Conservation (phyloP, 2,113 vertebrate genomes). For the Laticauda laticaudata region DNA sequence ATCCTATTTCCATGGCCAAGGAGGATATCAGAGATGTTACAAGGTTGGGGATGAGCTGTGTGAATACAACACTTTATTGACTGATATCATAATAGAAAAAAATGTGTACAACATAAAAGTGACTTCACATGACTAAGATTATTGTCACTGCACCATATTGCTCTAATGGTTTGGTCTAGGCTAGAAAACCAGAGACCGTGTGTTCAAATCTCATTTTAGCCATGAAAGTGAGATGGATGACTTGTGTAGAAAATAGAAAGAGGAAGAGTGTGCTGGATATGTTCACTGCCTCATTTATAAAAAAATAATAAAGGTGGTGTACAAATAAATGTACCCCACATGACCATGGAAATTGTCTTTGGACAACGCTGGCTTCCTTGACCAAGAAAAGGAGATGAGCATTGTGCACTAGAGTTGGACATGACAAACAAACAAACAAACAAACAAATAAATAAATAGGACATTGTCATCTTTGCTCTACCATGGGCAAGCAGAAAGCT, state of each 20-base stretch:
- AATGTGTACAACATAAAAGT: background rate
- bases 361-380: too few relatives aligned
- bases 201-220: background rate
- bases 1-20: background rate
- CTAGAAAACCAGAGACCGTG: background rate
- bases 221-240: background rate
- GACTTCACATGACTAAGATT: background rate
- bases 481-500: background rate
- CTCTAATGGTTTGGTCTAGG: background rate
- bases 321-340: background rate
- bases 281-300: background rate
- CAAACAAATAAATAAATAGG: too few relatives aligned
- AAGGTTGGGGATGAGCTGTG: background rate
- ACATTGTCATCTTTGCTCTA: background rate
- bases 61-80: background rate
- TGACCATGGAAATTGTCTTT: too few relatives aligned
- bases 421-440: too few relatives aligned
- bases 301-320: background rate
- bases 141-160: background rate
- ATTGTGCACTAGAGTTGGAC: too few relatives aligned
- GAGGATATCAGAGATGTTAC: background rate
- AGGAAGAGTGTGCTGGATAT: background rate
- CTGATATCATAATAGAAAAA: background rate
- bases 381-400: too few relatives aligned
- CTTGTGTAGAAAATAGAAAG: background rate